Evolutionary conservation across 1,140 invertebrate species (phyloP).

Genomic region (Chrysomallon squamiferum): DNA sequence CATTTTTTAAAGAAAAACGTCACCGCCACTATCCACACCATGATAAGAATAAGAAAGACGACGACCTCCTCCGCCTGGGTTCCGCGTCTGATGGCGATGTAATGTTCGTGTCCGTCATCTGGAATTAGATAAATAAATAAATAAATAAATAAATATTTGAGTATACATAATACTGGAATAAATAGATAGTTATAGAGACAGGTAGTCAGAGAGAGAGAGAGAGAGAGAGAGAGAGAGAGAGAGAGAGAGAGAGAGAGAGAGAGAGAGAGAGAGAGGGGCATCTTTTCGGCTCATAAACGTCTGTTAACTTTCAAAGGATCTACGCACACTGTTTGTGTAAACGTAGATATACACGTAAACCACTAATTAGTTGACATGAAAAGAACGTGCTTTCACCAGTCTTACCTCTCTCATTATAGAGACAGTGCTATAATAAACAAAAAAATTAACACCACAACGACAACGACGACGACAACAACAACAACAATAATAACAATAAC

Average conservation of each 20-base stretch:
- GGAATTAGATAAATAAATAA: neutral
- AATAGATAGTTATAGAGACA: too few relatives aligned
- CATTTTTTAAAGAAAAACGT: constrained; percentile 50
- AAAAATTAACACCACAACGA: neutral
- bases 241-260: too few relatives aligned
- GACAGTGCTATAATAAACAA: neutral
- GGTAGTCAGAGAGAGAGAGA: too few relatives aligned
- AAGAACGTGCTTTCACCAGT: neutral
- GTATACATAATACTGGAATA: neutral
- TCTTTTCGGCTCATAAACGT: too few relatives aligned
- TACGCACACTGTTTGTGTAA: too few relatives aligned
- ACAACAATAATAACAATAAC: neutral
- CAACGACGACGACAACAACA: neutral
- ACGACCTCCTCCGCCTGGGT: constrained; percentile 43
- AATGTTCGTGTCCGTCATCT: neutral
- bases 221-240: neutral
- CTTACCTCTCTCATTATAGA: neutral
- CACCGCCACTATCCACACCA: constrained; percentile 49
- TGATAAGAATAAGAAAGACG: constrained; percentile 42
- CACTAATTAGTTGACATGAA: too few relatives aligned
- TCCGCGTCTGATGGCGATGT: neutral
- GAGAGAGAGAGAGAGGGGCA: too few relatives aligned
- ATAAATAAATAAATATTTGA: neutral
- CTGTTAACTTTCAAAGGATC: too few relatives aligned
- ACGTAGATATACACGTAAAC: too few relatives aligned